These are phyloP conservation scores for Macrosiphum euphorbiae DNA, from an alignment of 2,888 invertebrate genomes.

Conservation along the genomic window DNA sequence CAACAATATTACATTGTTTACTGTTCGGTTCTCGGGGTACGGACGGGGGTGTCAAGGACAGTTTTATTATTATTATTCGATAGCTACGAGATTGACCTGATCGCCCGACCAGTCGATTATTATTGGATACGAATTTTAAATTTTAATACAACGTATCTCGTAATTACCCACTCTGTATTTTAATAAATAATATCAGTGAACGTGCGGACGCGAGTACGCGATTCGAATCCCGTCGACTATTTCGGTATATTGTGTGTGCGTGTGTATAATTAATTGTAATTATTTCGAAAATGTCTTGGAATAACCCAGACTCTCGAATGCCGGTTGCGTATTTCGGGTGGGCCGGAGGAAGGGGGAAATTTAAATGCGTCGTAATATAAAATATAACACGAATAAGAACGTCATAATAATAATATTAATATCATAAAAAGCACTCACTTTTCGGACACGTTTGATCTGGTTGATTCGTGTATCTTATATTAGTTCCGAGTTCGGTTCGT, in stretches of 20 bases:
- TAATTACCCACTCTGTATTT: background rate
- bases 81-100: background rate
- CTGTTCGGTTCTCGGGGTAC: background rate
- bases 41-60: constrained; percentile 41
- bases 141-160: background rate
- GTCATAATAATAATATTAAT: background rate
- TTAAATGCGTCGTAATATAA: background rate
- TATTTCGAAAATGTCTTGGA: background rate
- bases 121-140: background rate
- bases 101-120: background rate
- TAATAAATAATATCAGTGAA: background rate
- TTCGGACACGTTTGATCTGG: background rate
- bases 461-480: background rate
- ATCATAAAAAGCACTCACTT: background rate
- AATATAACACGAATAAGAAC: background rate
- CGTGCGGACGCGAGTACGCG: background rate
- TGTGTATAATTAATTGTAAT: background rate
- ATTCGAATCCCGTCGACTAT: background rate
- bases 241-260: background rate
- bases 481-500: background rate
- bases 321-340: background rate
- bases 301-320: background rate
- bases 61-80: background rate
- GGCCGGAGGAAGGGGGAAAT: background rate
- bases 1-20: background rate